A percentile compares a stretch with the other conserved stretches of the same genome.
phyloP scores from a whole-genome alignment of 2,113 vertebrate species.

The Cyphomyrus plagiostoma region DNA sequence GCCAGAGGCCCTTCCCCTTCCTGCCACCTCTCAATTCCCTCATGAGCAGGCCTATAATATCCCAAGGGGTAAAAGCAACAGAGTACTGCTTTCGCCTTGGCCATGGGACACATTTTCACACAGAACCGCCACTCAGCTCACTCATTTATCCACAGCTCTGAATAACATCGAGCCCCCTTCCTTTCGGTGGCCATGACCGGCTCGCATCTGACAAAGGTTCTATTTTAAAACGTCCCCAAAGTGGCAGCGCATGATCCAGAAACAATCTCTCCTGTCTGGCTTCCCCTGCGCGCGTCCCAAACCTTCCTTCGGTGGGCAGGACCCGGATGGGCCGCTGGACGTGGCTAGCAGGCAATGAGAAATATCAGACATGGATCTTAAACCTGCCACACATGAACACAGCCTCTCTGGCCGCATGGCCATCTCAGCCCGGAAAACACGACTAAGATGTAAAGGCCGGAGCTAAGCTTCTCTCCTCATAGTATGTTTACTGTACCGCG shows the following conservation, averaged over 20 bases:
- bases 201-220: constrained; percentile 41
- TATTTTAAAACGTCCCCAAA: constrained; percentile 59
- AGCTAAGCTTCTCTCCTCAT: no score
- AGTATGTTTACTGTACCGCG: neutral
- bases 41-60: neutral
- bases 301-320: neutral
- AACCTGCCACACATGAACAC: neutral
- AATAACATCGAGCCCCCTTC: neutral
- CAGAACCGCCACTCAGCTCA: neutral
- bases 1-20: neutral
- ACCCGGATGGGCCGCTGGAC: neutral
- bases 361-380: neutral
- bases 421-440: neutral
- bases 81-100: neutral
- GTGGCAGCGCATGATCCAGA: constrained; percentile 47
- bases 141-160: neutral
- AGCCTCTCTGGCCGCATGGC: neutral
- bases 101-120: neutral
- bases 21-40: neutral
- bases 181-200: constrained; percentile 34
- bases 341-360: neutral
- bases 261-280: constrained; percentile 10
- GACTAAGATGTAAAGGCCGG: neutral
- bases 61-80: neutral
- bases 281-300: neutral